phyloP scores from a whole-genome alignment of 2,797 vertebrate genomes.

The Microcaecilia unicolor region DNA sequence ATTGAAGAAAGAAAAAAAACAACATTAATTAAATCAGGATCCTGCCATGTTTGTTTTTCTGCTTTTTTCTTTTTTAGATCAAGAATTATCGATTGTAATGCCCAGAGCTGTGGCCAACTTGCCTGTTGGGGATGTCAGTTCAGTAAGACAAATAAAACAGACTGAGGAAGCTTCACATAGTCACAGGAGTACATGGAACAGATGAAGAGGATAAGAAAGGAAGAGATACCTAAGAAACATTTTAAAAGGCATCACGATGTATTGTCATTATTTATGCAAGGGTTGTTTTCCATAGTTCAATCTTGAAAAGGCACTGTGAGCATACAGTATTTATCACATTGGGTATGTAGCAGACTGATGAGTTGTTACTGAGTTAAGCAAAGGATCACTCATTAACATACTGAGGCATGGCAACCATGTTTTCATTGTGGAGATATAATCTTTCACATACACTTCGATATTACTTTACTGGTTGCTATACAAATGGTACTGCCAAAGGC shows the following conservation, averaged over 20 bases:
- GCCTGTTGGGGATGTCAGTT: slow-evolving; percentile 22
- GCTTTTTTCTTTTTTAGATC: background rate
- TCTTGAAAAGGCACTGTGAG: slow-evolving; percentile 23
- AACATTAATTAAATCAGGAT: background rate
- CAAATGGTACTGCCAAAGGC: background rate
- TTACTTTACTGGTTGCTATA: background rate
- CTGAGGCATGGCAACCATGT: slow-evolving; percentile 15
- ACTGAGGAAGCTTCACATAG: too few species aligned
- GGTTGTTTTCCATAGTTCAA: slow-evolving; percentile 7
- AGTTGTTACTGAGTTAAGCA: slow-evolving; percentile 17
- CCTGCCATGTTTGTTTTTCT: background rate
- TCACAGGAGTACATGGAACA: background rate
- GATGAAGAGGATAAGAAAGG: background rate
- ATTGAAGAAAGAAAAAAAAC: slow-evolving; percentile 1
- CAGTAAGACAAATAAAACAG: slow-evolving; percentile 12
- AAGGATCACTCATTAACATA: slow-evolving; percentile 13
- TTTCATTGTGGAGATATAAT: slow-evolving; percentile 1
- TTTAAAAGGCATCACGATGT: slow-evolving; percentile 12
- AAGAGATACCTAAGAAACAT: background rate
- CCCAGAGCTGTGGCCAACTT: slow-evolving; percentile 11
- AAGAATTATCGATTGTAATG: background rate
- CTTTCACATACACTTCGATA: background rate
- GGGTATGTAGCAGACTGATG: slow-evolving; percentile 31
- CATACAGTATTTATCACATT: slow-evolving; percentile 10
- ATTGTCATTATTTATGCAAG: slow-evolving; percentile 22